Evolutionary conservation across 2,113 vertebrate species (phyloP), one percentile per base, ranked within the genome.

Genomic region (Nerophis ophidion): DNA sequence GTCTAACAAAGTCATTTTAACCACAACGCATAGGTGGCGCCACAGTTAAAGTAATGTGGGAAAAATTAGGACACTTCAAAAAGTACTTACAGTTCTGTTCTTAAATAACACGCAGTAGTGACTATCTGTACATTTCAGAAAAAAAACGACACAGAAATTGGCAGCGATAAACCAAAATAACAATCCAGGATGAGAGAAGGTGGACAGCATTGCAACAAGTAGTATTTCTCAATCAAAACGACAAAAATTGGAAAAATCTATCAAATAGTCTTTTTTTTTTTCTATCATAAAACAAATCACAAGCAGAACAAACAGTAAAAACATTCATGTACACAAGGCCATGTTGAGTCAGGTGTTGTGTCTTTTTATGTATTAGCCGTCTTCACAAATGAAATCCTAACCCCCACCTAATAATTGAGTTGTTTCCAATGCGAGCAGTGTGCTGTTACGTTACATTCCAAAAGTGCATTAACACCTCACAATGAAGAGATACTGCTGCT

Each of bases 271-370:
- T 38, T 55, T 58, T 1, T 5, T 70, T 6, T 38, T 55, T 58
- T 1, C 3, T 52, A 63, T 79, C 66, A 73, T 52, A 63, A 68
- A 59, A 51, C 35, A 71, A 66, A 62, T 72, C 64, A 55, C 74
- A 83, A 58, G 61, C 65, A 74, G 61, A 77, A 54, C 44, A 75
- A 63, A 74, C 51, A 70, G 57, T 69, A 69, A 73, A 83, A 87
- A 90, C 87, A 90, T 88, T 89, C 85, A 82, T 85, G 76, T 76
- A 81, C 73, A 81, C 80, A 90, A 90, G 87, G 87, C 87, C 81
- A 82, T 86, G 83, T 78, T 61, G 65, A 84, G 65, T 79, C 45
- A 49, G 65, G 71, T 71, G 59, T 83, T 81, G 71, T 83, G 70
- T 77, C 65, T 64, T 65, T n/a, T n/a, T n/a, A n/a, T n/a, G n/a